These are phyloP conservation scores for Brachionus paranguensis DNA, from an alignment of 1,140 invertebrate species.

Conservation along the genomic window DNA sequence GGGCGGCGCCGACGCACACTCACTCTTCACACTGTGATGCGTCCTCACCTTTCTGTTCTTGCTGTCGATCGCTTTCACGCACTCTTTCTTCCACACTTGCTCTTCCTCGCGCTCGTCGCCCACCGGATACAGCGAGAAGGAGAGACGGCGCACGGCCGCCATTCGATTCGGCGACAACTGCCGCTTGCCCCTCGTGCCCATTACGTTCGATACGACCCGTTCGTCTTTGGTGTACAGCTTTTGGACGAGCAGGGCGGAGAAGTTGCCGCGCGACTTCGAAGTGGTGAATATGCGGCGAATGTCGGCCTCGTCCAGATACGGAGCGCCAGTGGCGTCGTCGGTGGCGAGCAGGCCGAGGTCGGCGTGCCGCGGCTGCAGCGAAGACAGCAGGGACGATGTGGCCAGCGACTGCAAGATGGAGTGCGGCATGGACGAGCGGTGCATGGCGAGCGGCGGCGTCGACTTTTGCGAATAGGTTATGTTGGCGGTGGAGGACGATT, in stretches of 20 bases:
- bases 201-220: constrained; percentile 32
- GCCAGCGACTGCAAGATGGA: neutral
- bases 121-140: constrained; percentile 18
- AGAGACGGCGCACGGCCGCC: neutral
- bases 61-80: constrained; percentile 36
- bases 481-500: neutral
- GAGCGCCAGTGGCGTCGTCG: neutral
- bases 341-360: neutral
- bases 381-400: neutral
- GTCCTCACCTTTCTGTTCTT: constrained; percentile 36
- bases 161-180: constrained; percentile 7
- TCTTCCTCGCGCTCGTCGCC: constrained; percentile 24
- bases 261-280: constrained; percentile 31
- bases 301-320: neutral
- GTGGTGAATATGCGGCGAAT: neutral
- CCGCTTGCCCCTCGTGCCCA: constrained; percentile 36
- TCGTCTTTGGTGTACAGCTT: constrained; percentile 9
- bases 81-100: constrained; percentile 26
- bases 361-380: neutral
- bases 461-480: neutral
- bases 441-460: neutral
- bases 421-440: constrained; percentile 12
- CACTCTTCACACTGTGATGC: neutral
- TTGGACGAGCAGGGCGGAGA: constrained; percentile 31
- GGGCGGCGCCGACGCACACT: neutral